Evolutionary conservation across 2,888 invertebrate species (phyloP), one percentile per base, ranked within the genome.

Genomic region (Cepaea hortensis): DNA sequence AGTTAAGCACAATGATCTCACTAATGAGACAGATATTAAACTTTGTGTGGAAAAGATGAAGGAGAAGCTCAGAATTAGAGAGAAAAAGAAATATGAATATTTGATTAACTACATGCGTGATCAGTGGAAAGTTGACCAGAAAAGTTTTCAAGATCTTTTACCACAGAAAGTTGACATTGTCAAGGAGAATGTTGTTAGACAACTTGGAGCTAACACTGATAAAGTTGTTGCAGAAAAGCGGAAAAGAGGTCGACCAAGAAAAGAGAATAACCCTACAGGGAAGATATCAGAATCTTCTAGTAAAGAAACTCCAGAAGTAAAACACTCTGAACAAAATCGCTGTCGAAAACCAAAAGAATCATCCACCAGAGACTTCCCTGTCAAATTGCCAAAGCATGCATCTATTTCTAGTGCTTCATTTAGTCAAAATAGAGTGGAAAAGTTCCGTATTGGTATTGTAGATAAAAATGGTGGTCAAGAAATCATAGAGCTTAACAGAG

Each of bases 41-140:
- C n/a, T 23, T 6, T 87, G 73, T 48, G 73, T 84, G 9, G 84
- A 84, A 20, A 87, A 84, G 50, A 23, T 84, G 73, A 87, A 87
- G 23, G 81, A 84, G 65, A 87, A 87, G n/a, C 46, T 87, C 5
- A 55, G 80, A 35, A 75, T 87, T 13, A 35, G 87, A 81, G 87
- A 84, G 65, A 87, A 87, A 65, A 87, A 87, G 75, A 87, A 87
- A 75, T 87, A 87, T 75, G 87, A 84, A n/a, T 80, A 68, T 50
- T 75, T 87, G 62, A 87, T 87, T 18, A 87, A 87, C 73, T 87
- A 87, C 65, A 76, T 84, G 80, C 70, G 84, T 18, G 80, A 81
- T 46, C 84, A 84, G 80, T 83, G 79, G 83, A 84, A 70, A 72
- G 87, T 80, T n/a, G 80, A 87, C 35, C 79, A 87, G 61, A 79